Conservation (phyloP, 2,888 invertebrate species). For the Holacanthella duospinosa region DNA sequence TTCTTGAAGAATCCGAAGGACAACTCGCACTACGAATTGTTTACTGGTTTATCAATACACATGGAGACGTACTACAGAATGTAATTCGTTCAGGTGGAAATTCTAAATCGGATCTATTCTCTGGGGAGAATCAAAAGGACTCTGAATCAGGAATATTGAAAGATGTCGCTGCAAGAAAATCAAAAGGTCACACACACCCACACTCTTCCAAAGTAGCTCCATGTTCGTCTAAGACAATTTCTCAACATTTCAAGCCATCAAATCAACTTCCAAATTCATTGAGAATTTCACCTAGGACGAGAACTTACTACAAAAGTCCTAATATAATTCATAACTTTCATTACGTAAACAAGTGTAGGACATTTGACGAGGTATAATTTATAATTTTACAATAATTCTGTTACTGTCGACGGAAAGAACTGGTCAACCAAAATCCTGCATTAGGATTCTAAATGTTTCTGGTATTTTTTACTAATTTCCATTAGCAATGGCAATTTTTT, state of each 20-base stretch:
- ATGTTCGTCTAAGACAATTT: not conserved
- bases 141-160: conserved; percentile 7
- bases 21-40: conserved; percentile 31
- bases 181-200: no score
- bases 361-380: conserved; percentile 34
- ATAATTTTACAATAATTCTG: not conserved
- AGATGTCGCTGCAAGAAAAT: not conserved
- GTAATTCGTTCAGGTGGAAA: conserved; percentile 12
- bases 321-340: conserved; percentile 36
- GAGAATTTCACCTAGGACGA: conserved; percentile 31
- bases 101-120: not conserved
- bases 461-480: no score
- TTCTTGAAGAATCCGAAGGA: conserved; percentile 34
- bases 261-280: conserved; percentile 12
- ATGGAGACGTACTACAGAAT: conserved; percentile 30
- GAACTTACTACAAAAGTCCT: conserved; percentile 24
- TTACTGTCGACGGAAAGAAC: no score
- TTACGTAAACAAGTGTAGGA: conserved; percentile 33
- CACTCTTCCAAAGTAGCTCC: not conserved
- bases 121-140: not conserved
- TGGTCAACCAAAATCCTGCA: no score
- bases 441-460: no score
- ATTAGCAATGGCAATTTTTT: no score
- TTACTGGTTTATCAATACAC: conserved; percentile 34
- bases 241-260: not conserved